Evolutionary conservation across 2,797 vertebrate genomes (phyloP).

Genomic region (Anolis apletophallus): DNA sequence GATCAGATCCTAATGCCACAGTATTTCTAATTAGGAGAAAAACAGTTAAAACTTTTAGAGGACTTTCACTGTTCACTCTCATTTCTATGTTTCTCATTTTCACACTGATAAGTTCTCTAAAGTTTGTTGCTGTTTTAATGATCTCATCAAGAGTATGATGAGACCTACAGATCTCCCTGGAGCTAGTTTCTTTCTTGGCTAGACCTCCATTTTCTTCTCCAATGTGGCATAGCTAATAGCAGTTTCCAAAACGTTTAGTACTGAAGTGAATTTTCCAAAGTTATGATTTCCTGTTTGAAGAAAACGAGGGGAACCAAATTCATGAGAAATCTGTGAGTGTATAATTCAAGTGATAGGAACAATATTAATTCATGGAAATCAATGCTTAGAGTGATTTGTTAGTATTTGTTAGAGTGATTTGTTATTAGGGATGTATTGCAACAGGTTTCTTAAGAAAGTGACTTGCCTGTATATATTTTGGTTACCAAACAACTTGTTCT

Average conservation of each 20-base stretch:
- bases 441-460: no score
- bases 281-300: not conserved
- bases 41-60: not conserved
- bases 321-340: conserved; percentile 28
- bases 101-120: no score
- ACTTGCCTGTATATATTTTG: no score
- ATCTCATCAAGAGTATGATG: not conserved
- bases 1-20: no score
- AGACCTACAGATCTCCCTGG: not conserved
- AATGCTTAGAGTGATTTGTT: not conserved
- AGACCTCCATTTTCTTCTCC: not conserved
- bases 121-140: not conserved
- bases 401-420: no score
- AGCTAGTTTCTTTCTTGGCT: not conserved
- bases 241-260: not conserved
- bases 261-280: not conserved
- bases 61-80: not conserved
- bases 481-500: no score
- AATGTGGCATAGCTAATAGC: not conserved
- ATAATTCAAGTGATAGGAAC: conserved; percentile 36
- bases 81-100: not conserved
- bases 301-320: not conserved
- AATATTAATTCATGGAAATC: conserved; percentile 36
- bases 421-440: no score
- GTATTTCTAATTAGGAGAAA: not conserved